phyloP scores from a whole-genome alignment of 2,113 vertebrate genomes.

The Leptodactylus fuscus region DNA sequence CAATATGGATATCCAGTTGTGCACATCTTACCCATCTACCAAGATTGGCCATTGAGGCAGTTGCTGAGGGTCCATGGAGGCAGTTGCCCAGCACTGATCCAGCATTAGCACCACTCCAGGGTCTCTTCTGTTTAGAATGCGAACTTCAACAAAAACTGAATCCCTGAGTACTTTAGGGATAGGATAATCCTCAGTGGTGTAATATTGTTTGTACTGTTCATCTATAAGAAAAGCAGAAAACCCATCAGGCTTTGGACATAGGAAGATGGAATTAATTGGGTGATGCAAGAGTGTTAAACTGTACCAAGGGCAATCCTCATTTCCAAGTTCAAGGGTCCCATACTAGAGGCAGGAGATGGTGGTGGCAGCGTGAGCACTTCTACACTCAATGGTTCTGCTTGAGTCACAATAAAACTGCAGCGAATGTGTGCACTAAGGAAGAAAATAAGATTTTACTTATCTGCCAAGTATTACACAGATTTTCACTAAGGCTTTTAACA shows the following conservation, averaged over 20 bases:
- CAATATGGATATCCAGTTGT: background rate
- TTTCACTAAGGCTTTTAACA: too few relatives aligned
- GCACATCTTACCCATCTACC: conserved; percentile 72
- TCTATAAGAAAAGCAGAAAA: conserved; percentile 57
- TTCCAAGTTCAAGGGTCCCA: conserved; percentile 67
- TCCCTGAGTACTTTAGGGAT: conserved; percentile 74
- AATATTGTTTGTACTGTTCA: conserved; percentile 67
- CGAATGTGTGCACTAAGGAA: conserved; percentile 65
- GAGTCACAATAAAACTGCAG: conserved; percentile 64
- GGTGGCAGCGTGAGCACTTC: conserved; percentile 62
- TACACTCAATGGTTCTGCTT: conserved; percentile 58
- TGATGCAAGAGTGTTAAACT: background rate
- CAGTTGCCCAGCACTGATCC: conserved; percentile 81
- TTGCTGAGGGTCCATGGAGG: conserved; percentile 51
- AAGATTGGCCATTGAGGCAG: conserved; percentile 81
- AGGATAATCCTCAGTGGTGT: conserved; percentile 65
- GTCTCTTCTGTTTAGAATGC: conserved; percentile 76
- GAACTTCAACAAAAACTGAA: conserved; percentile 80
- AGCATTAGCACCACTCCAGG: conserved; percentile 77
- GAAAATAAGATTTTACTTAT: background rate
- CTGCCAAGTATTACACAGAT: too few relatives aligned
- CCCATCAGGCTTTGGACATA: background rate
- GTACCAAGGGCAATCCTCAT: conserved; percentile 69
- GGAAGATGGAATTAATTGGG: background rate
- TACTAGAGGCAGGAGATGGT: conserved; percentile 47